A percentile compares a stretch with the other conserved stretches of the same genome.
phyloP scores from a whole-genome alignment of 2,888 invertebrate genomes.

The Danaus chrysippus region DNA sequence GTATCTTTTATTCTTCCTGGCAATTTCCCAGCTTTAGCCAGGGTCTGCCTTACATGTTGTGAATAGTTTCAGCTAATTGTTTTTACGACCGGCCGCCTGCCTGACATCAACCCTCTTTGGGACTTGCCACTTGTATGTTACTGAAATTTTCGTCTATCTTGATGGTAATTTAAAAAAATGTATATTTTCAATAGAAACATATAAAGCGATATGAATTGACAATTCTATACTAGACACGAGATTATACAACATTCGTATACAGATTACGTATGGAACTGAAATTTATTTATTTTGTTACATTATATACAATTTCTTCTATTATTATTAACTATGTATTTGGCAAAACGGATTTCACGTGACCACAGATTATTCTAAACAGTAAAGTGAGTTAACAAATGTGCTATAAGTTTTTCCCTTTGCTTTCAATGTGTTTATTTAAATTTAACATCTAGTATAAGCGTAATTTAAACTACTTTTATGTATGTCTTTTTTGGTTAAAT shows the following conservation, averaged over 20 bases:
- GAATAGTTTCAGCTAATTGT: no score
- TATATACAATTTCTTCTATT: conserved; percentile 27
- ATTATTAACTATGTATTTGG: conserved; percentile 39
- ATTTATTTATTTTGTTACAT: conserved; percentile 11
- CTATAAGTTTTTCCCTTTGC: no score
- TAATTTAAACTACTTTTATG: no score
- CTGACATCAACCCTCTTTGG: no score
- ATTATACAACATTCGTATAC: conserved; percentile 27
- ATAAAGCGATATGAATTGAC: conserved; percentile 8
- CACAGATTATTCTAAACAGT: background rate
- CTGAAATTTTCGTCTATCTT: background rate
- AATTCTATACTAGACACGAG: conserved; percentile 6
- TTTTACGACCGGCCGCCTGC: no score
- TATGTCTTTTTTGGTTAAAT: no score
- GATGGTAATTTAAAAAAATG: background rate
- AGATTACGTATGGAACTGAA: conserved; percentile 30
- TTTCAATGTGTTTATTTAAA: no score
- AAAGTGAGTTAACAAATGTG: no score
- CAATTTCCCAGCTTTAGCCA: no score
- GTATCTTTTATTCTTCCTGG: no score
- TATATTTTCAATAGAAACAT: background rate
- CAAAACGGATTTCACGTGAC: conserved; percentile 45
- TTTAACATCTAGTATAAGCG: no score
- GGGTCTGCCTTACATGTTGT: no score
- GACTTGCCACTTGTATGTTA: background rate